phyloP scores from a whole-genome alignment of 2,888 invertebrate genomes.

The Blastobasis adustella region DNA sequence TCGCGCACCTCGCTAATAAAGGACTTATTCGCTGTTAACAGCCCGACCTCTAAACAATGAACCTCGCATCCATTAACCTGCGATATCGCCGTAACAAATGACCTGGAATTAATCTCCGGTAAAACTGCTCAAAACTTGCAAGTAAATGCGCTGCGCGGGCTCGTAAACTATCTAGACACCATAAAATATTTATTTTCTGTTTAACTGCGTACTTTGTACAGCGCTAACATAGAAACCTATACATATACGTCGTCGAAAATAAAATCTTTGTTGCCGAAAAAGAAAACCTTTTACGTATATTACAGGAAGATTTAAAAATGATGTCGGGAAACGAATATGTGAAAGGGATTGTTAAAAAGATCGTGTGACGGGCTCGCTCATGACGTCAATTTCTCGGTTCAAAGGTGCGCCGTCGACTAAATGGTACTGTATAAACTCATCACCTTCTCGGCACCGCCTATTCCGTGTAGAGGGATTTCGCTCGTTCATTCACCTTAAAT shows the following conservation, averaged over 20 bases:
- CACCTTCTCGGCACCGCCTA: constrained; percentile 65
- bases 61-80: constrained; percentile 2
- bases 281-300: too few relatives aligned
- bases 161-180: background rate
- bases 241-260: too few relatives aligned
- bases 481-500: constrained; percentile 73
- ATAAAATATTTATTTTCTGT: too few relatives aligned
- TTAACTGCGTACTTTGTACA: too few relatives aligned
- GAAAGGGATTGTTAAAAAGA: constrained; percentile 40
- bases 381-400: constrained; percentile 58
- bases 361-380: constrained; percentile 38
- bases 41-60: background rate
- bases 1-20: constrained; percentile 4
- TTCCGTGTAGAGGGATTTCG: constrained; percentile 67
- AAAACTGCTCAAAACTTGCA: background rate
- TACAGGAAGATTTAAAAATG: background rate
- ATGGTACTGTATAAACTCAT: constrained; percentile 68
- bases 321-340: constrained; percentile 12
- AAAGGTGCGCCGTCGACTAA: constrained; percentile 63
- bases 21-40: background rate
- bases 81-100: background rate
- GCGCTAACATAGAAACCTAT: too few relatives aligned
- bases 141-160: background rate
- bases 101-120: background rate
- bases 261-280: too few relatives aligned